Evolutionary conservation across 2,888 invertebrate species (phyloP).

Genomic region (Drosophila paracracens): DNA sequence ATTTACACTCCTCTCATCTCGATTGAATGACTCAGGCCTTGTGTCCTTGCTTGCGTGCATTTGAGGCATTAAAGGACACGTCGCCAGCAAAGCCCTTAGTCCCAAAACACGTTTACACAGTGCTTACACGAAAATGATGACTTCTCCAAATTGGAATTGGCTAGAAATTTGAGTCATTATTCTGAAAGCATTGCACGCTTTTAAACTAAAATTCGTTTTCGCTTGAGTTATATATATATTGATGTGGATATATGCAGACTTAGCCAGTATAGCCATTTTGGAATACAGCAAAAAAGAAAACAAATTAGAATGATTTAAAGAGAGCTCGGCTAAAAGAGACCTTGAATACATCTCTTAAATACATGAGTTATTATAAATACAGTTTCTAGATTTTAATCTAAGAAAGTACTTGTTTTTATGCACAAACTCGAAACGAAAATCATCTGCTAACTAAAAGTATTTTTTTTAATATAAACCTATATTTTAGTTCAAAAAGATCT

Average conservation of each 20-base stretch:
- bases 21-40: conserved; percentile 61
- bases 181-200: background rate
- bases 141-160: background rate
- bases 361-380: background rate
- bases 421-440: background rate
- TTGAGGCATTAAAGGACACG: conserved; percentile 61
- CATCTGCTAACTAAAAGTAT: background rate
- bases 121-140: background rate
- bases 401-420: background rate
- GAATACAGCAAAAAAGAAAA: background rate
- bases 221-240: background rate
- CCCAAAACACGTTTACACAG: conserved; percentile 36
- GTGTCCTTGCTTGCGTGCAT: conserved; percentile 60
- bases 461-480: background rate
- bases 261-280: background rate
- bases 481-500: background rate
- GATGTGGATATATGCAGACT: background rate
- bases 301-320: background rate
- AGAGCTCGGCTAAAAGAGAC: background rate
- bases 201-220: background rate
- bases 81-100: conserved; percentile 5
- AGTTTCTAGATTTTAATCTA: background rate
- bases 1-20: conserved; percentile 61
- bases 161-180: background rate
- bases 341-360: background rate